Percentiles rank a stretch among this genome's conserved stretches.
These are phyloP conservation scores for Rhinoderma darwinii DNA, from an alignment of 2,113 vertebrate genomes.

Conservation along the genomic window DNA sequence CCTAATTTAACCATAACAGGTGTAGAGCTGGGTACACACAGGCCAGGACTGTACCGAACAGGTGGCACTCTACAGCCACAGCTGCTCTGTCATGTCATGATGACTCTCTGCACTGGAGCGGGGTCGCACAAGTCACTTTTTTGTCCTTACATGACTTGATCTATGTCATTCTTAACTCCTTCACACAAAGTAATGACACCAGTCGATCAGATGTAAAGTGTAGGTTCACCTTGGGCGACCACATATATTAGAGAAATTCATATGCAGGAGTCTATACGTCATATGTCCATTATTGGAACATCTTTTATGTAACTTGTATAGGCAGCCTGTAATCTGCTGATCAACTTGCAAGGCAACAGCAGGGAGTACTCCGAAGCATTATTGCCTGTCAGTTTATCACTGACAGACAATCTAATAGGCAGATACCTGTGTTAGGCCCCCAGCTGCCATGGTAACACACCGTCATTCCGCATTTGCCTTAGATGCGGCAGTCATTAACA, in stretches of 20 bases:
- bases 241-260: neutral
- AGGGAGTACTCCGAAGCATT: too few species aligned
- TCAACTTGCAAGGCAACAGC: too few species aligned
- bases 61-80: neutral
- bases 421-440: too few species aligned
- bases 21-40: neutral
- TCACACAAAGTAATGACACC: neutral
- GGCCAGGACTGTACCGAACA: slow-evolving; percentile 8
- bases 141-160: neutral
- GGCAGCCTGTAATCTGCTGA: too few species aligned
- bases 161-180: neutral
- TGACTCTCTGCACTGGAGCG: neutral
- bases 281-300: neutral
- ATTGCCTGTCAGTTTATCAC: too few species aligned
- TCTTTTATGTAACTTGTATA: too few species aligned
- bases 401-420: too few species aligned
- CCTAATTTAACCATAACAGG: slow-evolving; percentile 22
- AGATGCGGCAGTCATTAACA: too few species aligned
- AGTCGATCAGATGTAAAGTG: neutral
- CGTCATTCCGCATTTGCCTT: too few species aligned
- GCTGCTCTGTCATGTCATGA: neutral
- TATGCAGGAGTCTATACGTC: neutral
- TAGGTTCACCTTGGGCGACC: neutral
- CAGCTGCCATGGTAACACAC: too few species aligned
- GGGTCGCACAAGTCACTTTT: slow-evolving; percentile 22